Percentiles rank a stretch among this genome's conserved stretches.
These are phyloP conservation scores for Stictonetta naevosa DNA, from an alignment of 2,113 vertebrate genomes.

Conservation along the genomic window DNA sequence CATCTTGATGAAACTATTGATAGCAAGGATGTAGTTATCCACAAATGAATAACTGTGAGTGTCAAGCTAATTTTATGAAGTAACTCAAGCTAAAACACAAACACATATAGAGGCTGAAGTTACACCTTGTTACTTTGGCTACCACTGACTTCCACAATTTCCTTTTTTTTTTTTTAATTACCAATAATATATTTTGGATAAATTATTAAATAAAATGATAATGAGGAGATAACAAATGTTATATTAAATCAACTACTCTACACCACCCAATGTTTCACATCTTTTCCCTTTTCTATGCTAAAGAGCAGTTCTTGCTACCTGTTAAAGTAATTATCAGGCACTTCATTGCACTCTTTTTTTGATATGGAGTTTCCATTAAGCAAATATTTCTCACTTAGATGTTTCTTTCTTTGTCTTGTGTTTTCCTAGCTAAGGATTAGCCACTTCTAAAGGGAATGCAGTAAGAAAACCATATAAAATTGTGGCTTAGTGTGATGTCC, in stretches of 20 bases:
- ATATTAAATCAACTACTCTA: background rate
- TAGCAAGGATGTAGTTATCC: background rate
- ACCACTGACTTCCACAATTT: background rate
- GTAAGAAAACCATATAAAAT: background rate
- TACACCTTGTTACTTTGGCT: background rate
- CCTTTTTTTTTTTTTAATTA: background rate
- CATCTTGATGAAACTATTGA: background rate
- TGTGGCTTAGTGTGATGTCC: background rate
- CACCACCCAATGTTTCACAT: background rate
- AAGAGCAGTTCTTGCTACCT: background rate
- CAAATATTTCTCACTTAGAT: background rate
- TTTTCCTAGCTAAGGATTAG: background rate
- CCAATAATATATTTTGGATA: background rate
- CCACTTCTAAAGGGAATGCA: background rate
- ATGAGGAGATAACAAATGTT: background rate
- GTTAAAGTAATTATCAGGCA: background rate
- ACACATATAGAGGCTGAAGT: background rate
- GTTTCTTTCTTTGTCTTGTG: background rate
- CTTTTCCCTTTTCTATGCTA: background rate
- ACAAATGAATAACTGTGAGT: background rate
- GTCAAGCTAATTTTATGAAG: background rate
- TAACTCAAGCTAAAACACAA: background rate
- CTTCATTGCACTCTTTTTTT: background rate
- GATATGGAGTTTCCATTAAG: background rate
- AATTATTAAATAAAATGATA: background rate